Percentiles rank a stretch among this genome's conserved stretches.
Evolutionary conservation across 2,797 vertebrate genomes (phyloP).

Genomic region (Enteromius viviparus): DNA sequence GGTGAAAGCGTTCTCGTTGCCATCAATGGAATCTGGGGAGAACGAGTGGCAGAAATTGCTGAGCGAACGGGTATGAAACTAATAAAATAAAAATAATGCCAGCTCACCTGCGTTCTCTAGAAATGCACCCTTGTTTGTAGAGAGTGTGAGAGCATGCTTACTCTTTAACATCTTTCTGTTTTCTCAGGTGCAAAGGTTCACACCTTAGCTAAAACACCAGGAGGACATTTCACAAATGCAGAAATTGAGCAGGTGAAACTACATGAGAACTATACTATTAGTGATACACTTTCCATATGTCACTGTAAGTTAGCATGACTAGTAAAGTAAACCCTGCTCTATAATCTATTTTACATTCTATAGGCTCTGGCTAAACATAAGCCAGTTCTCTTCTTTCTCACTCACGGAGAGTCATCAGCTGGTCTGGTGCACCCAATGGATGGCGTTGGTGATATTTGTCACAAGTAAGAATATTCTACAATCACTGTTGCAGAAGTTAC

Average conservation of each 20-base stretch:
- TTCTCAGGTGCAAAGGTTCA: conserved; percentile 85
- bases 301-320: not conserved
- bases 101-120: not conserved
- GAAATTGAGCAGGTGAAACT: conserved; percentile 88
- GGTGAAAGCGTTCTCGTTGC: conserved; percentile 86
- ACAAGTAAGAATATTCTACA: conserved; percentile 77
- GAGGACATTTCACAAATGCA: conserved; percentile 79
- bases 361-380: conserved; percentile 86
- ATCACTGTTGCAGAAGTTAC: not conserved
- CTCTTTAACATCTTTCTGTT: conserved; percentile 8
- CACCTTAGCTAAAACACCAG: conserved; percentile 82
- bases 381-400: conserved; percentile 90
- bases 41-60: conserved; percentile 85
- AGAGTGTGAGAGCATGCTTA: not conserved
- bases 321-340: not conserved
- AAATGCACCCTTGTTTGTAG: not conserved
- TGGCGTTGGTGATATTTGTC: conserved; percentile 88
- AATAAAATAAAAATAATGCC: not conserved
- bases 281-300: not conserved
- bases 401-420: conserved; percentile 93
- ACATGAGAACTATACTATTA: not conserved
- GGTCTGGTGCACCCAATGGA: conserved; percentile 91
- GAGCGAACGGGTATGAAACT: conserved; percentile 84
- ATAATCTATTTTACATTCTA: not conserved
- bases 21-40: conserved; percentile 91